Evolutionary conservation across 2,888 invertebrate species (phyloP), one percentile per base, ranked within the genome.

Genomic region (Pycnomerus fuliginosus): DNA sequence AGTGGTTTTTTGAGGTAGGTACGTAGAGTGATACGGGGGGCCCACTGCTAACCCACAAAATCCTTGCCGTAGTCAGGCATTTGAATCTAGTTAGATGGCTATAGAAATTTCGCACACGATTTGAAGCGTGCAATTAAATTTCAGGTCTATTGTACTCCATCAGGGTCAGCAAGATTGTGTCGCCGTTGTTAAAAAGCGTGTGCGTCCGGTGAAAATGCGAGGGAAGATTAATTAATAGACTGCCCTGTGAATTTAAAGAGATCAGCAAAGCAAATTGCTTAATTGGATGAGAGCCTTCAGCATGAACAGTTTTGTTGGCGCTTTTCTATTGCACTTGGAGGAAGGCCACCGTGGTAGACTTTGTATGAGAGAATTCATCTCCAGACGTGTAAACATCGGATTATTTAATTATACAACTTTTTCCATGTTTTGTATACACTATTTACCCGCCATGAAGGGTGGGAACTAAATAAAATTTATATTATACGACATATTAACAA

Each of bases 361-460:
- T n/a, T n/a, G n/a, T n/a, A n/a, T n/a, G n/a, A n/a, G n/a, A n/a
- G n/a, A n/a, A n/a, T 35, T 41, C 45, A 43, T 35, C 35, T 42
- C 31, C 31, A 32, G 40, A 41, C 40, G 35, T 45, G 45, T 45
- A 45, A 45, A 45, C 45, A 45, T 27, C 45, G 40, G 40, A 35
- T 45, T 45, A 45, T 45, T 45, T 45, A 45, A 45, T 45, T 45
- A 45, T 40, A 40, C 40, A 45, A 45, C 34, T 40, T 34, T 45
- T 41, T 45, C 40, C 41, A 28, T 12, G 35, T 40, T 45, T 45
- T 45, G 45, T 45, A 45, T 45, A 45, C 36, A 45, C 35, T 45
- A 41, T 45, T 45, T 45, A 45, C 45, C 36, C 45, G 45, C 16
- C 33, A 17, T 14, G 28, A 11, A 45, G 45, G 45, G 45, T 39